Evolutionary conservation across 2,113 vertebrate genomes (phyloP).

Genomic region (Merops nubicus): DNA sequence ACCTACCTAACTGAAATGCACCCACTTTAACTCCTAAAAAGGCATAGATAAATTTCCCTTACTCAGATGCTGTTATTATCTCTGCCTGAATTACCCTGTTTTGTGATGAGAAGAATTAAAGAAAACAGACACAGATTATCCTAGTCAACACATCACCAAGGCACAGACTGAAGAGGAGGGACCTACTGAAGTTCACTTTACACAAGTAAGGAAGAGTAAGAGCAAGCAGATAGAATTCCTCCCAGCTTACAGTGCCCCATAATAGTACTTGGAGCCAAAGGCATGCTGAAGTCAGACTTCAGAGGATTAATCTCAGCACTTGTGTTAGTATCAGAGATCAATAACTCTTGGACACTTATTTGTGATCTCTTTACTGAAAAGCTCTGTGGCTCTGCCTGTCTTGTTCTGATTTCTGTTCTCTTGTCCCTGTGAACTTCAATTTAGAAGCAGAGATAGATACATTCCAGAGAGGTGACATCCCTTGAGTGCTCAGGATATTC

Average conservation of each 20-base stretch:
- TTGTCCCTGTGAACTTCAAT: neutral
- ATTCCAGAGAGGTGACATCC: neutral
- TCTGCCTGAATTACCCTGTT: neutral
- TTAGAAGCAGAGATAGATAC: neutral
- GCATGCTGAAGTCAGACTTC: neutral
- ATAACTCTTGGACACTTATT: neutral
- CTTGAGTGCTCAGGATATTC: neutral
- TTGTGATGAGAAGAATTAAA: neutral
- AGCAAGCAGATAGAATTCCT: neutral
- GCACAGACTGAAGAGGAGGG: neutral
- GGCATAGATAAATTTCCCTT: neutral
- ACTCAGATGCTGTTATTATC: neutral
- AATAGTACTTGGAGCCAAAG: neutral
- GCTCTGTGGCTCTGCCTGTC: accelerated
- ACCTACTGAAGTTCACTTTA: neutral
- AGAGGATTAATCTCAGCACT: neutral
- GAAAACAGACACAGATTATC: neutral
- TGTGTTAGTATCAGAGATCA: neutral
- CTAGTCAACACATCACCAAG: neutral
- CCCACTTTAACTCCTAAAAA: neutral
- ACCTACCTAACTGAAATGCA: neutral
- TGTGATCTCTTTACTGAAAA: neutral
- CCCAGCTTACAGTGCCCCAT: neutral
- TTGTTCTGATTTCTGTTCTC: neutral
- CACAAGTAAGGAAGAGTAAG: neutral